Base-by-base conservation (phyloP, 2,888 invertebrate genomes). In the Mactromeris polynyma region DNA sequence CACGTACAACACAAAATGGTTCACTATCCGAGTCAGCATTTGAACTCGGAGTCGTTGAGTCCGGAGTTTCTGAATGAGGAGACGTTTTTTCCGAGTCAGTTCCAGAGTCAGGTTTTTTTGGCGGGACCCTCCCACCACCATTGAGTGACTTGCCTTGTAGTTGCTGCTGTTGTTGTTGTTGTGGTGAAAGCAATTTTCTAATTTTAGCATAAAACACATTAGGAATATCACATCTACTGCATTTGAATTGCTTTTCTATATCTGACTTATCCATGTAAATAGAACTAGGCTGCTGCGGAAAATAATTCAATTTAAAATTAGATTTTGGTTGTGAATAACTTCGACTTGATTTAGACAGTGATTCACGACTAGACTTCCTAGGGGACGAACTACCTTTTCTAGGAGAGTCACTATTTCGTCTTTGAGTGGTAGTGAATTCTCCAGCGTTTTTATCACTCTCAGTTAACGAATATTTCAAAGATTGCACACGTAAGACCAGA, bases 201-300 rank as follows among this genome's bases (percentile, higher is more conserved):
- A 96, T 85, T 84, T 93, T 93, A 9, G 95, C 96, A 54, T 91
- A 93, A 90, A 95, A 95, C 31, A 91, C 88, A 69, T 85, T 80
- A 0, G 95, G 94, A 36, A 95, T 88, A 26, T 93, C 83, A n/a
- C 87, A 84, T 40, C 91, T 69, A 38, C 86, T 90, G 21, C 84
- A 81, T 19, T 90, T 89, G 4, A 93, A 88, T 69, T 94, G 93
- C 78, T 91, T 93, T 42, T 91, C 92, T 9, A 94, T 84, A 81
- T 94, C 95, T 26, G 93, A 89, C 26, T 90, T 91, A 73, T 94
- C 94, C 31, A 95, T 94, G 90, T 94, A 95, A 17, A 96, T 93
- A 36, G 93, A 94, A 31, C 94, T 93, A 6, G 95, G 93, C 81
- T 94, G 94, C 36, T 93, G 92, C 0, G 93, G 90, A 85, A 90